phyloP scores from a whole-genome alignment of 2,888 invertebrate genomes.

The Miltochrista miniata region DNA sequence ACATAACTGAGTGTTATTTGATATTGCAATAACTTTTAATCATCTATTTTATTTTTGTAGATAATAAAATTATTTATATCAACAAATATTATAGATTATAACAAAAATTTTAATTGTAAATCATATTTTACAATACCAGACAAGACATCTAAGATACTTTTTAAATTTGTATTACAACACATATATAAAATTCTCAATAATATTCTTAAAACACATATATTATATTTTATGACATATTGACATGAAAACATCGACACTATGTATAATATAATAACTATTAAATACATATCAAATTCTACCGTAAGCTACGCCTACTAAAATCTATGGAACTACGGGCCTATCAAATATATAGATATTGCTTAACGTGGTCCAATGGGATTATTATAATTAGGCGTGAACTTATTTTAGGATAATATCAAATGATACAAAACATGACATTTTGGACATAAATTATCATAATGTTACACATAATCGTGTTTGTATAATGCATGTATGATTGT shows the following conservation, averaged over 20 bases:
- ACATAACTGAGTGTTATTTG: slow-evolving; percentile 13
- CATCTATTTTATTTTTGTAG: not conserved
- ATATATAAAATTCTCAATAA: slow-evolving; percentile 29
- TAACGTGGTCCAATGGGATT: slow-evolving; percentile 79
- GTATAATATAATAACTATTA: slow-evolving; percentile 15
- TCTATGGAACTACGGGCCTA: slow-evolving; percentile 70
- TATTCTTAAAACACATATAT: slow-evolving; percentile 31
- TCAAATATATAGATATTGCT: slow-evolving; percentile 77
- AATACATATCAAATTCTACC: slow-evolving; percentile 68
- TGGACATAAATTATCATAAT: not conserved
- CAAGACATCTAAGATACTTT: slow-evolving; percentile 15
- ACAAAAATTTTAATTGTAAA: not conserved
- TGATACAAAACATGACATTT: slow-evolving; percentile 37
- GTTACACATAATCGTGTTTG: no score
- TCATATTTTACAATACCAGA: slow-evolving; percentile 25
- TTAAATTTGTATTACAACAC: slow-evolving; percentile 22
- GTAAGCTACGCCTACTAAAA: slow-evolving; percentile 72
- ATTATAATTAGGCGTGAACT: slow-evolving; percentile 65
- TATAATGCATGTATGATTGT: no score
- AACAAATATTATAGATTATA: no score
- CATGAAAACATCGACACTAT: slow-evolving; percentile 34
- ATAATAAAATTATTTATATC: no score
- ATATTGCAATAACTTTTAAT: slow-evolving; percentile 19
- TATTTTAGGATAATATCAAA: slow-evolving; percentile 39
- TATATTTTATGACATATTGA: slow-evolving; percentile 34